Base-by-base conservation (phyloP, 2,113 vertebrate species). In the Prietella phreatophila region DNA sequence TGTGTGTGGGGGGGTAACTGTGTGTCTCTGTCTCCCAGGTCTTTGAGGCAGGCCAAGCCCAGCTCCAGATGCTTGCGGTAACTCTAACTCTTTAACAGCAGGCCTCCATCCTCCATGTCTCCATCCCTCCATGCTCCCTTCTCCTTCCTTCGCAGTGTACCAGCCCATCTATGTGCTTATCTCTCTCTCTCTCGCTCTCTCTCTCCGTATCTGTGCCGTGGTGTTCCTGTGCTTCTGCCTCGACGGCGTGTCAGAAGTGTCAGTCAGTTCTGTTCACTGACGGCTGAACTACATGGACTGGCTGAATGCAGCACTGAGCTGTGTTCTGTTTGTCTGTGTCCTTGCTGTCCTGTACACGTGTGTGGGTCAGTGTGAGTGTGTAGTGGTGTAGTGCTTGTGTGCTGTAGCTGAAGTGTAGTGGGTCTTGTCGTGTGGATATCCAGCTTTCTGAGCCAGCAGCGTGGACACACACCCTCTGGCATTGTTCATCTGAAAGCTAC, bases 21-120 rank as follows among this genome's bases (percentile, higher is more conserved):
- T 90, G 90, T 94, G 92, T 95, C 90, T 95, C 95, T 95, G 92
- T 95, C 92, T 93, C 93, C 92, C 94, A 95, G 95, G 94, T 95
- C 94, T 95, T 91, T 94, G 92, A 94, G 93, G 93, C 92, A 80
- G 65, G 93, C 93, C 91, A 95, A 95, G 94, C 93, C 94, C 92
- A 91, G 93, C 91, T 95, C 94, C 93, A 94, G 93, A 91, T 93
- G 90, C 91, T 95, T 91, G 93, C 93, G 95, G 95, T 95, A 95
- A 95, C 93, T 88, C 71, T 85, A 84, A 82, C 93, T 92, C 63
- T 91, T 86, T 91, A 88, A 89, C 75, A 89, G 81, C 91, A 95
- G 94, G 84, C 91, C 91, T 92, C 90, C 89, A 91, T 93, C 71
- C 90, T 87, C 84, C 30, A 71, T 85, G 36, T 88, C 19, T 82